Evolutionary conservation across 2,888 invertebrate genomes (phyloP).

Genomic region (Cyclophora albipunctata): DNA sequence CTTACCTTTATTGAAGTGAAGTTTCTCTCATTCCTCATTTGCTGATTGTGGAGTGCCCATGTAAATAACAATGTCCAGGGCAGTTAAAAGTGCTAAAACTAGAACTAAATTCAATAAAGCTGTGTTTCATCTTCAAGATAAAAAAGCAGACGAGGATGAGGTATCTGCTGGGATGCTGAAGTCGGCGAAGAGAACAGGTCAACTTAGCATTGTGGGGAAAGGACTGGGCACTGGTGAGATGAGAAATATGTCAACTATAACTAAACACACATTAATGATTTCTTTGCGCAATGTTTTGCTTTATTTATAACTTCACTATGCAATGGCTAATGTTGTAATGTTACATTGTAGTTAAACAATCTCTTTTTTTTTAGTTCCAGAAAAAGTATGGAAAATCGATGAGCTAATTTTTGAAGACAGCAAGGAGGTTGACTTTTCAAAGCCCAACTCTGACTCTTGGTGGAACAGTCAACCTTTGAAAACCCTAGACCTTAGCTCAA

Average conservation of each 20-base stretch:
- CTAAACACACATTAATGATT: no score
- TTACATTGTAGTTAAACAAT: no score
- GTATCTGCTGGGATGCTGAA: constrained; percentile 83
- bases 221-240: constrained; percentile 81
- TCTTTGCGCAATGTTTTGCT: no score
- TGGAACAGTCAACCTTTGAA: constrained; percentile 88
- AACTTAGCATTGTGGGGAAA: constrained; percentile 75
- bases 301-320: no score
- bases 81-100: constrained; percentile 46
- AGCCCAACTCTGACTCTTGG: constrained; percentile 80
- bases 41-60: no score
- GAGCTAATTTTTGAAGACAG: constrained; percentile 77
- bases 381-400: constrained; percentile 83
- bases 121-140: constrained; percentile 83
- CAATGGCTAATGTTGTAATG: no score
- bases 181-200: constrained; percentile 86
- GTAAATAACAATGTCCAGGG: background rate
- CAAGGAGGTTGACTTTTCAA: constrained; percentile 77
- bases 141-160: constrained; percentile 80
- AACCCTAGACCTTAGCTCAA: constrained; percentile 85
- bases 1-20: no score
- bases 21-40: no score
- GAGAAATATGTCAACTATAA: background rate
- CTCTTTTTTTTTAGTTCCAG: constrained; percentile 75
- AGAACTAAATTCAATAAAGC: constrained; percentile 59